Conservation (phyloP, 2,888 invertebrate species). For the Leucophenga montana region DNA sequence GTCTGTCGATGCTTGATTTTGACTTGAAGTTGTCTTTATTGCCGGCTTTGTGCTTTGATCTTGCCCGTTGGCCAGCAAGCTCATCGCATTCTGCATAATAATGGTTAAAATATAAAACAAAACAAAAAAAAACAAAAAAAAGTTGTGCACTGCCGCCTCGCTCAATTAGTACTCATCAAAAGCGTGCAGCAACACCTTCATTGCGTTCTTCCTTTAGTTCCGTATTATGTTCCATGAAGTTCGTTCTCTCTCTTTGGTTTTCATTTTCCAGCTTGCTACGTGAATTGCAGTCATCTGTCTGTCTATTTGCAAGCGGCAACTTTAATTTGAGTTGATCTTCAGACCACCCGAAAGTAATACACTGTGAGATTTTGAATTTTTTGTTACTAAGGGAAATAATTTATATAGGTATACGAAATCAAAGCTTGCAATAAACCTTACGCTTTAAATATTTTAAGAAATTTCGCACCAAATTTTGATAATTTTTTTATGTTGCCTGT, state of each 20-base stretch:
- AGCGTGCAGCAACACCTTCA: constrained; percentile 65
- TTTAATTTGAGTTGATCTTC: constrained; percentile 11
- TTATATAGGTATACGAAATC: too few relatives aligned
- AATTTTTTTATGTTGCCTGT: too few relatives aligned
- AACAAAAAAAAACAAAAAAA: constrained; percentile 55
- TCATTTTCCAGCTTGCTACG: not conserved
- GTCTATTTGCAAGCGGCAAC: not conserved
- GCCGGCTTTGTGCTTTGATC: constrained; percentile 59
- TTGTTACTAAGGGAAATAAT: too few relatives aligned
- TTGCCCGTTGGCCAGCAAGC: constrained; percentile 40
- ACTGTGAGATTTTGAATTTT: not conserved
- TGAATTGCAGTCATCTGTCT: not conserved
- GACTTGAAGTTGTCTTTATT: constrained; percentile 54
- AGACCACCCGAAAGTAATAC: constrained; percentile 10
- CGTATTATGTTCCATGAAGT: not conserved
- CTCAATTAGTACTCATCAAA: constrained; percentile 66
- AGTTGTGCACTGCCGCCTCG: constrained; percentile 47
- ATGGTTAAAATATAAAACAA: constrained; percentile 44
- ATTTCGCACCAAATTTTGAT: too few relatives aligned
- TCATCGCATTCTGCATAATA: not conserved
- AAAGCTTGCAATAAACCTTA: too few relatives aligned
- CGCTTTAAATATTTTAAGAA: too few relatives aligned
- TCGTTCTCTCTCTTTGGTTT: not conserved
- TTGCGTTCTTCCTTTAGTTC: constrained; percentile 49
- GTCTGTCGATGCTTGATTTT: constrained; percentile 63